Evolutionary conservation across 2,888 invertebrate species (phyloP), one percentile per base, ranked within the genome.

Genomic region (Drosophila cracens): DNA sequence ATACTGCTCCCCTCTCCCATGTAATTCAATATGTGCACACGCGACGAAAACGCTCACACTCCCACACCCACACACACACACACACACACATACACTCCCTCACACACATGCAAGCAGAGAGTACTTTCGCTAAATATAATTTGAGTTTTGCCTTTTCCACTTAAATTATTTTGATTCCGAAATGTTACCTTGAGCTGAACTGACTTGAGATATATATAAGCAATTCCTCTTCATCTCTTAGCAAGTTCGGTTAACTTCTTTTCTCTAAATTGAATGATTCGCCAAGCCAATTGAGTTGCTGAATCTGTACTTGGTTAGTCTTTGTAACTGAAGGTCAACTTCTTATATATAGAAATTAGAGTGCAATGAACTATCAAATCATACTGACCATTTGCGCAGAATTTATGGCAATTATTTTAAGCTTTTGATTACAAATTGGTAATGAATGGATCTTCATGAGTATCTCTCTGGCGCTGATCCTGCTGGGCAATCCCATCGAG

Each of bases 151-250:
- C 58, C 73, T 64, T 43, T 46, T 11, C 27, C 73, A 84, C 77
- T 82, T 49, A 72, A 84, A 80, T 83, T 74, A 74, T 73, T 64
- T 79, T 71, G 6, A 51, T 64, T 61, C 38, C 34, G 33, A 62
- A 79, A 77, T 70, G 53, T 53, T 60, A 46, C 60, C 29, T 48
- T 29, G 4, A 29, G 52, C 48, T 68, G 70, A 71, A 53, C 52
- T 59, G 46, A 52, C 34, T 78, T 40, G 52, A 70, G 7, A 58
- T 57, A 69, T 66, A 64, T 64, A 61, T 67, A 58, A 51, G 34
- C 40, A 61, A 21, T 46, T 46, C 13, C 21, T 21, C 21, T 46
- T 46, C 13, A 21, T 21, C 21, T 13, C 21, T 21, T 21, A 13
- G 13, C 13, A 2, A 43, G 3, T 3, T 43, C 21, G 13, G 43